Conservation (phyloP, 2,888 invertebrate genomes). For the Pammene fasciana region DNA sequence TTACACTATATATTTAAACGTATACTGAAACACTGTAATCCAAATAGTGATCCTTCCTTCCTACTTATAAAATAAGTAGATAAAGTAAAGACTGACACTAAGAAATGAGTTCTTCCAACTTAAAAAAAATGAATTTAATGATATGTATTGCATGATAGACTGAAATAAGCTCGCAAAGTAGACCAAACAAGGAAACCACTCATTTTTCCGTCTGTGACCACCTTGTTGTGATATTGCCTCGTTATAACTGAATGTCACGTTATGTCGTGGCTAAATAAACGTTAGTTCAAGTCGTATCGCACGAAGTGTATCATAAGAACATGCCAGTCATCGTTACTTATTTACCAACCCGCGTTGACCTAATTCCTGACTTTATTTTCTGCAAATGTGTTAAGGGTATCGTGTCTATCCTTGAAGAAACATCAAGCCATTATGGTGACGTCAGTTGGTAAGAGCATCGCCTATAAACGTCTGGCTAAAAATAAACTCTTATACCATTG, state of each 20-base stretch:
- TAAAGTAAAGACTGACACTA: no score
- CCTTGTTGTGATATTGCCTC: no score
- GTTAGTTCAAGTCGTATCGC: neutral
- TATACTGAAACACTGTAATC: neutral
- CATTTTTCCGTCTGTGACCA: no score
- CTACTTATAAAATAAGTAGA: no score
- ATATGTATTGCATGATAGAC: no score
- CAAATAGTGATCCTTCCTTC: no score
- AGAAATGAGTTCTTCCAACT: no score
- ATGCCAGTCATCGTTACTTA: slow-evolving; percentile 3
- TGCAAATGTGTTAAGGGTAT: slow-evolving; percentile 21
- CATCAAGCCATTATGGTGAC: slow-evolving; percentile 32
- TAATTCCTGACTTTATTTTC: slow-evolving; percentile 19
- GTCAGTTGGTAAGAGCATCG: slow-evolving; percentile 34
- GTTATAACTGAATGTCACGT: no score
- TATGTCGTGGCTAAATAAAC: neutral
- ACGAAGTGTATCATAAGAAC: neutral
- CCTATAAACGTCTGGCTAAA: slow-evolving; percentile 35
- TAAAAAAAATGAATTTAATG: no score
- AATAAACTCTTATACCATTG: slow-evolving; percentile 33
- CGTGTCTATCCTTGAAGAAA: slow-evolving; percentile 31
- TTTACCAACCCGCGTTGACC: neutral
- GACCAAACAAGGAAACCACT: neutral
- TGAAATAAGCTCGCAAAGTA: no score
- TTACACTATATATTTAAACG: neutral